phyloP scores from a whole-genome alignment of 2,888 invertebrate species.

The Aromia moschata region DNA sequence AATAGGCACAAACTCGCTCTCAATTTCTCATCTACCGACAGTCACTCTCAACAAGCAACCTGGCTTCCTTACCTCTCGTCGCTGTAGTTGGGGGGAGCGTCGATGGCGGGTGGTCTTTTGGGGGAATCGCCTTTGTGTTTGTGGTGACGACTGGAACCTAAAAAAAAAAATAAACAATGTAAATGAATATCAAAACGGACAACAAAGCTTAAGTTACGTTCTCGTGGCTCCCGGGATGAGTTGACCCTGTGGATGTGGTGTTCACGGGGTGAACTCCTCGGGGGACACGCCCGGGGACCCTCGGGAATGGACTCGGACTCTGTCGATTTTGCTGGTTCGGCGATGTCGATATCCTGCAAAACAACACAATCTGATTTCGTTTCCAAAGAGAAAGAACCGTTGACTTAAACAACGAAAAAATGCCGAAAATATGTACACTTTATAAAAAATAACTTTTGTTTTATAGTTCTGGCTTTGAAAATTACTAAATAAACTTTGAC shows the following conservation, averaged over 20 bases:
- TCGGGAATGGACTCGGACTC: constrained; percentile 46
- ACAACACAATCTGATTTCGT: neutral
- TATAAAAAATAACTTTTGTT: too few species aligned
- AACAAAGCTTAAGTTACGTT: constrained; percentile 34
- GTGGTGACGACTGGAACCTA: constrained; percentile 29
- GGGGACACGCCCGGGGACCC: constrained; percentile 60
- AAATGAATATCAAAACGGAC: too few species aligned
- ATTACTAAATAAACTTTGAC: too few species aligned
- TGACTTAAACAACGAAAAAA: too few species aligned
- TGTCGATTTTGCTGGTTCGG: constrained; percentile 14
- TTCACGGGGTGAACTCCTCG: constrained; percentile 51
- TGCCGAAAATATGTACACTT: too few species aligned
- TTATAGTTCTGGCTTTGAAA: too few species aligned
- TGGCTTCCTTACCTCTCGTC: constrained; percentile 47
- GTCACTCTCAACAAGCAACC: too few species aligned
- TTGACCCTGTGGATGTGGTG: constrained; percentile 32
- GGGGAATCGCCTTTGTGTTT: constrained; percentile 36
- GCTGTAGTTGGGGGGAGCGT: constrained; percentile 37
- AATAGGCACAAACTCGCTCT: too few species aligned
- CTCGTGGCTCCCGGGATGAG: constrained; percentile 39
- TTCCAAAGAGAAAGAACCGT: neutral
- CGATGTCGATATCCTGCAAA: constrained; percentile 22
- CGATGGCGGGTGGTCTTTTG: constrained; percentile 55
- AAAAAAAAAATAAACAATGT: constrained; percentile 15
- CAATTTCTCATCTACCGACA: too few species aligned